These are phyloP conservation scores for Oxycera nigricornis DNA, from an alignment of 2,888 invertebrate genomes.

Conservation along the genomic window DNA sequence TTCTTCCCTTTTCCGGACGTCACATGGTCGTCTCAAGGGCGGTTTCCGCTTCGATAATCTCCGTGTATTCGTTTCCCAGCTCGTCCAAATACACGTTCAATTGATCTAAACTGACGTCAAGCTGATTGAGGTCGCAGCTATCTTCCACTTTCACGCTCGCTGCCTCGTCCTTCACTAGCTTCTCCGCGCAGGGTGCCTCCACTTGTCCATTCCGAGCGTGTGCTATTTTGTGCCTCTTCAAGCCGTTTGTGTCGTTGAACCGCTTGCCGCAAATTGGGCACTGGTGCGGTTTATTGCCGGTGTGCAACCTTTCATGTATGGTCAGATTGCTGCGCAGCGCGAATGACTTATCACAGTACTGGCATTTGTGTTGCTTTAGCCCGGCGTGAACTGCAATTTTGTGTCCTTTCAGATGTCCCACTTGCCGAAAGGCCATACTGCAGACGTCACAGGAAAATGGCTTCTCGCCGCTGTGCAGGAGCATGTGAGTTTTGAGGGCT, in stretches of 20 bases:
- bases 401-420: conserved; percentile 47
- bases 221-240: conserved; percentile 48
- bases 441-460: conserved; percentile 46
- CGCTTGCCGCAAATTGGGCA: conserved; percentile 48
- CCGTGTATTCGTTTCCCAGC: conserved; percentile 35
- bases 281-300: conserved; percentile 49
- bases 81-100: conserved; percentile 32
- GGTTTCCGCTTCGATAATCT: conserved; percentile 39
- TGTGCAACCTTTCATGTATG: conserved; percentile 48
- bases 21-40: conserved; percentile 14
- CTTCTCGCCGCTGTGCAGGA: conserved; percentile 48
- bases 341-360: conserved; percentile 46
- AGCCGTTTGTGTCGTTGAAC: conserved; percentile 50
- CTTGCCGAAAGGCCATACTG: conserved; percentile 45
- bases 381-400: conserved; percentile 46
- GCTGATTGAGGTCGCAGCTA: background rate
- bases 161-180: background rate
- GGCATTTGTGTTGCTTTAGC: conserved; percentile 44
- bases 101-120: conserved; percentile 8
- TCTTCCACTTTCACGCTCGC: background rate
- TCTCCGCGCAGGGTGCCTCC: background rate
- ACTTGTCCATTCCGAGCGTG: conserved; percentile 43
- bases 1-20: too few species aligned
- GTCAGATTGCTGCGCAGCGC: conserved; percentile 47
- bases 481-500: conserved; percentile 44